Percentiles rank a stretch among this genome's conserved stretches.
These are phyloP conservation scores for Phenganax marumi DNA, from an alignment of 92 coral and sea anemone species.

Conservation along the genomic window DNA sequence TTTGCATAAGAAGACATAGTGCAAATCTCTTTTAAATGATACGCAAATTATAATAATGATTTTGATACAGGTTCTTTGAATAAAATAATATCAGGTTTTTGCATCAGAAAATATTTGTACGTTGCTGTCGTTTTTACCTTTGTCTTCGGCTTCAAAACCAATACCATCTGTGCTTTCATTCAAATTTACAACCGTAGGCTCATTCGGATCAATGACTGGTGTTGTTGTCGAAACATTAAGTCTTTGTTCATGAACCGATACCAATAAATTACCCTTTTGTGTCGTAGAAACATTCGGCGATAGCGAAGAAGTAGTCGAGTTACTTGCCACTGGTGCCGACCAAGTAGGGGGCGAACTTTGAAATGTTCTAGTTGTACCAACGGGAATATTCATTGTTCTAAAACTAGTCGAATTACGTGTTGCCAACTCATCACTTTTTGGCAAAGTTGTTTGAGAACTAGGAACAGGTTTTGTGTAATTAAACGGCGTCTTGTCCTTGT, in stretches of 20 bases:
- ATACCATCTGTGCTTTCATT: slow-evolving; percentile 48
- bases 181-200: slow-evolving; percentile 58
- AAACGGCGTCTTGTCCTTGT: background rate
- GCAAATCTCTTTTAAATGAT: background rate
- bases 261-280: background rate
- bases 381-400: slow-evolving; percentile 1
- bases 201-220: slow-evolving; percentile 1
- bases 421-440: background rate
- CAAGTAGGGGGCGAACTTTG: background rate
- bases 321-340: background rate
- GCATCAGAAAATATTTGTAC: background rate
- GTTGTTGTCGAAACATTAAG: background rate
- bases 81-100: background rate
- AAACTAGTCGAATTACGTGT: background rate
- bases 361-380: slow-evolving; percentile 23
- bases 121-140: background rate
- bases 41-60: no score
- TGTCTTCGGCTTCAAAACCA: slow-evolving; percentile 39
- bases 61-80: no score
- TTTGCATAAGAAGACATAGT: background rate
- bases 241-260: background rate
- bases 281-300: slow-evolving; percentile 5
- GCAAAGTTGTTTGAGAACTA: background rate
- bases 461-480: background rate
- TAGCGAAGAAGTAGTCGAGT: background rate